Evolutionary conservation across 1,140 invertebrate species (phyloP).

Genomic region (Rhagoletis pomonella): DNA sequence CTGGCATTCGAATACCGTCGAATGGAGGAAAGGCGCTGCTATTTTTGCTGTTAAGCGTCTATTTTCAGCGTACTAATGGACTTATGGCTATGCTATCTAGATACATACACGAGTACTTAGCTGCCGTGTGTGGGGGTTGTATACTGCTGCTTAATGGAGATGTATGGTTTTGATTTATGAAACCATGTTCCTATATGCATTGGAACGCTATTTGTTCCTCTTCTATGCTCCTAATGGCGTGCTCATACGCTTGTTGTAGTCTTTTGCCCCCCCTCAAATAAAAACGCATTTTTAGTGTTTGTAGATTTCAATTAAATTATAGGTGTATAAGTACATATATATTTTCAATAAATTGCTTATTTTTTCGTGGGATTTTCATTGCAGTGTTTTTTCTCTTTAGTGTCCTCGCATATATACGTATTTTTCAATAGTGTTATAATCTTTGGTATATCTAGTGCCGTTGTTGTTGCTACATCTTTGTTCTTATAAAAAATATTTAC

Average conservation of each 20-base stretch:
- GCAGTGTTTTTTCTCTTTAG: conserved; percentile 30
- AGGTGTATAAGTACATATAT: conserved; percentile 32
- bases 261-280: background rate
- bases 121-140: background rate
- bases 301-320: conserved; percentile 46
- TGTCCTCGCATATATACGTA: conserved; percentile 29
- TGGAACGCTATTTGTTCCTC: background rate
- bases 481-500: conserved; percentile 53
- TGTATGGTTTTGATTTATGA: background rate
- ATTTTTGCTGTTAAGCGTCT: background rate
- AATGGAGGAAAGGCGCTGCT: background rate
- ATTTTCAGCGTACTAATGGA: conserved; percentile 10
- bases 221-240: background rate
- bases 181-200: background rate
- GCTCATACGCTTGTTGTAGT: too few relatives aligned
- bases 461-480: conserved; percentile 42
- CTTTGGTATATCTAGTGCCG: conserved; percentile 48
- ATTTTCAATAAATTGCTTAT: conserved; percentile 48
- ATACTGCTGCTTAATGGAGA: background rate
- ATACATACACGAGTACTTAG: background rate
- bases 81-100: background rate
- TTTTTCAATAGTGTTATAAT: background rate
- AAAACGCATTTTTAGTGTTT: conserved; percentile 11
- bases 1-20: background rate
- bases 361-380: conserved; percentile 48